phyloP scores from a whole-genome alignment of 2,113 vertebrate genomes.

The Trogon surrucura region DNA sequence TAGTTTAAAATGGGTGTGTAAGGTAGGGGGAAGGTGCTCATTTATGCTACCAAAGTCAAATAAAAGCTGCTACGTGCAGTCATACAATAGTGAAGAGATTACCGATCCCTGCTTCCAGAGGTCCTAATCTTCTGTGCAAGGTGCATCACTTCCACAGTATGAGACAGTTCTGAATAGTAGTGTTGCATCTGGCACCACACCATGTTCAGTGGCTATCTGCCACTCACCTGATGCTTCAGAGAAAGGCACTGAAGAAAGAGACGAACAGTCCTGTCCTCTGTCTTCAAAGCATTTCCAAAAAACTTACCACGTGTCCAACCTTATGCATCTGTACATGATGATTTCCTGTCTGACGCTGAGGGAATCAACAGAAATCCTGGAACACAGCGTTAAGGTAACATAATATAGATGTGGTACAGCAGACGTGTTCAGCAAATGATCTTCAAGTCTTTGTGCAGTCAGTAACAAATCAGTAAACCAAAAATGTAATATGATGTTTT shows the following conservation, averaged over 20 bases:
- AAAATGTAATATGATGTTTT: not conserved
- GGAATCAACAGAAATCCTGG: not conserved
- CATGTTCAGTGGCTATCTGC: not conserved
- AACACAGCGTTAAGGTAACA: not conserved
- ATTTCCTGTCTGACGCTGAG: not conserved
- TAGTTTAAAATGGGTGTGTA: not conserved
- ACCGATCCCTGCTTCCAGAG: not conserved
- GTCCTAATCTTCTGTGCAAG: not conserved
- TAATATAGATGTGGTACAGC: not conserved
- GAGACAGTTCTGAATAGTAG: not conserved
- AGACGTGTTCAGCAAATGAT: not conserved
- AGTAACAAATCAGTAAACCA: not conserved
- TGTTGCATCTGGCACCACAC: not conserved
- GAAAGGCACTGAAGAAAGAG: not conserved
- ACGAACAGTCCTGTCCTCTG: accelerated
- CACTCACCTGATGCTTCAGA: not conserved
- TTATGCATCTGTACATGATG: not conserved
- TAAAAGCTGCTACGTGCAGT: not conserved
- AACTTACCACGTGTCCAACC: not conserved
- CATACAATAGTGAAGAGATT: not conserved
- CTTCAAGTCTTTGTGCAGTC: not conserved
- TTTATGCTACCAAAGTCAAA: not conserved
- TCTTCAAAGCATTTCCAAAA: not conserved
- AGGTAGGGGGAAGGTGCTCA: not conserved
- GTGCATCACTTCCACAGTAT: not conserved